Conservation (phyloP, 2,797 vertebrate genomes). For the Poliocrania exsul region DNA sequence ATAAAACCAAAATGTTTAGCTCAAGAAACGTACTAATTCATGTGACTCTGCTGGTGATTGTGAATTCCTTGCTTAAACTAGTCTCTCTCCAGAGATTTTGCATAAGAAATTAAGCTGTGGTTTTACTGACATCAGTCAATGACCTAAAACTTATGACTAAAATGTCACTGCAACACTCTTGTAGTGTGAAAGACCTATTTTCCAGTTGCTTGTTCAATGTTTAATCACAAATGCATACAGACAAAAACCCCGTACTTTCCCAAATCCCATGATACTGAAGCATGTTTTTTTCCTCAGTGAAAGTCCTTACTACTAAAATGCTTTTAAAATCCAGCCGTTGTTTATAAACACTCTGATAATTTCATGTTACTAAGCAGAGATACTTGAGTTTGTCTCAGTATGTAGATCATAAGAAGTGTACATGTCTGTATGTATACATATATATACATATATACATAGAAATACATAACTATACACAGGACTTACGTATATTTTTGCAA, state of each 20-base stretch:
- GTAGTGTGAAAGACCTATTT: not conserved
- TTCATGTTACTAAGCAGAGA: not conserved
- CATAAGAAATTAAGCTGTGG: not conserved
- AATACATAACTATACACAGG: not conserved
- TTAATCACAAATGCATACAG: not conserved
- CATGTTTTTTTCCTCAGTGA: not conserved
- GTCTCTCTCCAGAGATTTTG: not conserved
- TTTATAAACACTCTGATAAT: not conserved
- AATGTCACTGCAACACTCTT: not conserved
- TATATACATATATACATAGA: not conserved
- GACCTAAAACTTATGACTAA: not conserved
- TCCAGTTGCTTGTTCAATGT: not conserved
- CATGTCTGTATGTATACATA: fast-evolving
- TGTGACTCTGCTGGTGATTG: not conserved
- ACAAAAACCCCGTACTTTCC: not conserved
- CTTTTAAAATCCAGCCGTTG: not conserved
- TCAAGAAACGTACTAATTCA: not conserved
- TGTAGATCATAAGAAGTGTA: not conserved
- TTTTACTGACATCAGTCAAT: not conserved
- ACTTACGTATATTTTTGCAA: not conserved
- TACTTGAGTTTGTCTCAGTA: not conserved
- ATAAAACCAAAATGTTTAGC: not conserved
- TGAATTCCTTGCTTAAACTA: not conserved
- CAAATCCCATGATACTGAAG: not conserved
- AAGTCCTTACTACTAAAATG: not conserved